phyloP scores from a whole-genome alignment of 2,888 invertebrate species.

The Diaprepes abbreviatus region DNA sequence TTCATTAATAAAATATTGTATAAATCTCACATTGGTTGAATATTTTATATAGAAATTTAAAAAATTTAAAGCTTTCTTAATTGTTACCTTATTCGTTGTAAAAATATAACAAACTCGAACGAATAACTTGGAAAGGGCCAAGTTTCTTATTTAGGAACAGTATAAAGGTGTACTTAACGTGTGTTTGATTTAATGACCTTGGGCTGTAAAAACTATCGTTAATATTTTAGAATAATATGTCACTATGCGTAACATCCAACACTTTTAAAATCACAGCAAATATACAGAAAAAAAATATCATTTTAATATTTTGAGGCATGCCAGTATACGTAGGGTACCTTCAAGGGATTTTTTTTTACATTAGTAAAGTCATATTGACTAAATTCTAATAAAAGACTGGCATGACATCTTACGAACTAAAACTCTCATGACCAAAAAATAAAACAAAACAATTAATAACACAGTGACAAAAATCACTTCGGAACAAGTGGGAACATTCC shows the following conservation, averaged over 20 bases:
- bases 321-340: slow-evolving; percentile 1
- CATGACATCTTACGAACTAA: slow-evolving; percentile 14
- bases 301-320: slow-evolving; percentile 43
- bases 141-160: slow-evolving; percentile 37
- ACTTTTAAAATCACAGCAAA: slow-evolving; percentile 66
- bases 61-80: slow-evolving; percentile 43
- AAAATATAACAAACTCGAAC: slow-evolving; percentile 34
- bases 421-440: not conserved
- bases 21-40: slow-evolving; percentile 12
- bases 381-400: slow-evolving; percentile 12
- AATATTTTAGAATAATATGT: slow-evolving; percentile 63
- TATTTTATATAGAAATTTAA: slow-evolving; percentile 13
- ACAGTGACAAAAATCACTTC: slow-evolving; percentile 60
- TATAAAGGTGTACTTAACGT: slow-evolving; percentile 42
- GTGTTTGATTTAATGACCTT: slow-evolving; percentile 55
- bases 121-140: slow-evolving; percentile 26
- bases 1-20: not conserved
- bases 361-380: slow-evolving; percentile 6
- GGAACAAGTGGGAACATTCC: slow-evolving; percentile 60
- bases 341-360: not conserved
- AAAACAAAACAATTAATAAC: slow-evolving; percentile 56
- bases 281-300: slow-evolving; percentile 61
- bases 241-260: slow-evolving; percentile 60
- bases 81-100: slow-evolving; percentile 46
- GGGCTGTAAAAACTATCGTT: slow-evolving; percentile 53